phyloP scores from a whole-genome alignment of 2,113 vertebrate genomes.

The Chlamydotis undulata region DNA sequence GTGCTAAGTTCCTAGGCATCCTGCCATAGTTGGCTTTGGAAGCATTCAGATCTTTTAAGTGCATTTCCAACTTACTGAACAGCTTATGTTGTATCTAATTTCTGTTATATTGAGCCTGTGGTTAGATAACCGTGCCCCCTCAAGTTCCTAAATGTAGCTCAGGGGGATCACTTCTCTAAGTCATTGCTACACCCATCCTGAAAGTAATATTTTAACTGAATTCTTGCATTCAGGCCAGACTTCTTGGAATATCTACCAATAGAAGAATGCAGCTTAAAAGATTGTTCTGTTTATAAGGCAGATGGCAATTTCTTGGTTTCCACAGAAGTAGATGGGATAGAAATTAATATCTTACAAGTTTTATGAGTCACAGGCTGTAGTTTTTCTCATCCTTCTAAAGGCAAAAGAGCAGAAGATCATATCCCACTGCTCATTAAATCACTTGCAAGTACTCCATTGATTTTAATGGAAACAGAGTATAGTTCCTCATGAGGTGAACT shows the following conservation, averaged over 20 bases:
- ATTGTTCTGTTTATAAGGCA: not conserved
- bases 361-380: not conserved
- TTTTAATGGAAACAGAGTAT: not conserved
- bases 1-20: not conserved
- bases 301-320: not conserved
- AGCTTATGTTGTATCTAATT: constrained; percentile 5
- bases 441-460: not conserved
- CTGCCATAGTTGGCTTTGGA: not conserved
- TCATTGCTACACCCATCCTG: not conserved
- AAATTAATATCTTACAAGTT: not conserved
- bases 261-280: not conserved
- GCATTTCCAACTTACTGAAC: not conserved
- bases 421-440: not conserved
- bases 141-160: not conserved
- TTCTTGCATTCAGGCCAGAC: not conserved
- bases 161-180: not conserved
- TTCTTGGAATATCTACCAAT: not conserved
- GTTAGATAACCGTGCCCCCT: constrained; percentile 4
- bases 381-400: not conserved
- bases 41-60: not conserved
- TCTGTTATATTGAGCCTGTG: not conserved
- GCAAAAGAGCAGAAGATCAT: not conserved
- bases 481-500: not conserved
- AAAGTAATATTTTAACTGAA: not conserved
- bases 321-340: not conserved